phyloP scores from a whole-genome alignment of 64 coral and sea anemone genomes.

The Porites lutea region DNA sequence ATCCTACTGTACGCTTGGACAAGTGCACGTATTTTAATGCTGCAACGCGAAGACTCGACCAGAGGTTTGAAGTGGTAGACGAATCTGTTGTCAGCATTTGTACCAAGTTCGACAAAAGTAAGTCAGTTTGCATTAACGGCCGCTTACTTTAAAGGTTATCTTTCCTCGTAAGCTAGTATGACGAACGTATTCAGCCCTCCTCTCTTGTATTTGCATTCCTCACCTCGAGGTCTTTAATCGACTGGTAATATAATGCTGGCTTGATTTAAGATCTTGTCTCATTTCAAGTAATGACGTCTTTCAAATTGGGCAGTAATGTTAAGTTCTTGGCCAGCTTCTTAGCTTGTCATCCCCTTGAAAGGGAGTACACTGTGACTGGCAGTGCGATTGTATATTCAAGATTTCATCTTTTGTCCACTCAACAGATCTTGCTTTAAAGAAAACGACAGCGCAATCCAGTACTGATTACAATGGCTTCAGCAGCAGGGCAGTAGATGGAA shows the following conservation, averaged over 20 bases:
- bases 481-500: conserved; percentile 88
- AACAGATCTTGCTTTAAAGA: conserved; percentile 88
- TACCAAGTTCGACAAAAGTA: conserved; percentile 86
- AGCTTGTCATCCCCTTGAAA: too few species aligned
- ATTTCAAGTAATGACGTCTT: too few species aligned
- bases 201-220: not conserved
- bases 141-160: too few species aligned
- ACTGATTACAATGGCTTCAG: conserved; percentile 85
- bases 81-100: conserved; percentile 89
- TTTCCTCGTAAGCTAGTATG: too few species aligned
- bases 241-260: too few species aligned
- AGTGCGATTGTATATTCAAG: not conserved
- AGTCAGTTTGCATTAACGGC: not conserved
- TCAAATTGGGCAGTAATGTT: too few species aligned
- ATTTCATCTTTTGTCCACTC: not conserved
- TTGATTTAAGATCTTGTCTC: too few species aligned
- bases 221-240: not conserved
- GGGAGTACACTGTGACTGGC: too few species aligned
- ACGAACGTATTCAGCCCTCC: not conserved
- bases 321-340: too few species aligned
- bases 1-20: conserved; percentile 67
- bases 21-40: conserved; percentile 87
- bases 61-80: conserved; percentile 89
- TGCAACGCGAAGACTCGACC: conserved; percentile 62
- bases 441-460: conserved; percentile 86